These are phyloP conservation scores for Monarcha castaneiventris DNA, from an alignment of 2,113 vertebrate species.

Conservation along the genomic window DNA sequence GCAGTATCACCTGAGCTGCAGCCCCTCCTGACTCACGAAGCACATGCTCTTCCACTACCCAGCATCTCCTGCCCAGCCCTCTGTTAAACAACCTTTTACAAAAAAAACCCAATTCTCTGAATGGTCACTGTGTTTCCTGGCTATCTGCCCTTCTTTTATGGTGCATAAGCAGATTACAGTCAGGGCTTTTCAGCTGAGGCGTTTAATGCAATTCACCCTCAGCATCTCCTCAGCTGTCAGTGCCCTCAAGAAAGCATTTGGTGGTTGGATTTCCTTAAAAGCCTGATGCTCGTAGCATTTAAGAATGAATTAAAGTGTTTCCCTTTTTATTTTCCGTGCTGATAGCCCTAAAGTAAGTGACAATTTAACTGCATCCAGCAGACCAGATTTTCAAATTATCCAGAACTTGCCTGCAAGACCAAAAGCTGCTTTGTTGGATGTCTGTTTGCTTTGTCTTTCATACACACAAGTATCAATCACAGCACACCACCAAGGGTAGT, in stretches of 20 bases:
- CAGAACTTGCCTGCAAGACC: neutral
- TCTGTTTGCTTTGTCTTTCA: neutral
- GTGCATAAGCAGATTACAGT: neutral
- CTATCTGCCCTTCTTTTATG: neutral
- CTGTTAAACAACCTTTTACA: neutral
- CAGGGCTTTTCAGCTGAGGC: neutral
- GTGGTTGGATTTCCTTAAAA: conserved; percentile 35
- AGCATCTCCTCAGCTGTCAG: neutral
- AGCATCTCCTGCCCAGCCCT: neutral
- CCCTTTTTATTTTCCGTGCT: neutral
- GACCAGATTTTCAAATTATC: neutral
- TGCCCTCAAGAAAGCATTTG: conserved; percentile 11
- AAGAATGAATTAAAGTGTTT: neutral
- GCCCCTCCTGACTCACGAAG: neutral
- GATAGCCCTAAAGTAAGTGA: neutral
- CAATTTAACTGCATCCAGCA: neutral
- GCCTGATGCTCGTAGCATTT: neutral
- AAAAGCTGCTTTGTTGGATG: neutral
- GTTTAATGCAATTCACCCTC: neutral
- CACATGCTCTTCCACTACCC: neutral
- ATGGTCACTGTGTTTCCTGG: neutral
- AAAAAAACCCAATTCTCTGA: neutral
- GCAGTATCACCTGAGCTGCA: neutral
- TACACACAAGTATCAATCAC: neutral
- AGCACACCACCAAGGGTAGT: neutral